Evolutionary conservation across 2,113 vertebrate species (phyloP).

Genomic region (Oncorhynchus keta): DNA sequence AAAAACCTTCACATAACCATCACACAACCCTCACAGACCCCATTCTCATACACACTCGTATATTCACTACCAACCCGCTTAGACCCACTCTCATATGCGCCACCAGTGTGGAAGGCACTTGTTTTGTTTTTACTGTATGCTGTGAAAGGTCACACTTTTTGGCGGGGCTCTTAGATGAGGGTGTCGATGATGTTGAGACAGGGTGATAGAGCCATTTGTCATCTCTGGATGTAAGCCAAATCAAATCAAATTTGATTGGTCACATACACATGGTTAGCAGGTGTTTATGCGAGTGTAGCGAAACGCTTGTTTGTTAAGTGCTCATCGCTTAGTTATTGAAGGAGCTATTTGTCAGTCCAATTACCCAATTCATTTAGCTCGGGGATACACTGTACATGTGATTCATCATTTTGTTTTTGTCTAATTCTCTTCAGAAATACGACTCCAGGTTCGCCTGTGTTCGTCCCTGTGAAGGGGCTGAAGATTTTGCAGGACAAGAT

Average conservation of each 20-base stretch:
- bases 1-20: constrained; percentile 1
- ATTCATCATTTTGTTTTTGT: constrained; percentile 27
- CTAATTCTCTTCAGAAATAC: constrained; percentile 2
- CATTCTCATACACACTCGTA: constrained; percentile 8
- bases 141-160: background rate
- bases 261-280: no score
- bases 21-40: background rate
- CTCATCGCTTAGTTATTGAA: constrained; percentile 17
- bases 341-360: constrained; percentile 23
- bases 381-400: constrained; percentile 13
- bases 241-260: no score
- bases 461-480: background rate
- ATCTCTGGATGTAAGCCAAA: constrained; percentile 7
- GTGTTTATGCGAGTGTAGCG: no score
- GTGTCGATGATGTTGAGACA: background rate
- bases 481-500: constrained; percentile 31
- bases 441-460: background rate
- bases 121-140: background rate
- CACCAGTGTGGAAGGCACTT: background rate
- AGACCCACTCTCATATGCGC: background rate
- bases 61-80: background rate
- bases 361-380: constrained; percentile 8
- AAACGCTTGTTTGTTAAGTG: constrained; percentile 18
- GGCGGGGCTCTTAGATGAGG: background rate
- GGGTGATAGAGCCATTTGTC: constrained; percentile 20